Evolutionary conservation across 2,113 vertebrate genomes (phyloP).

Genomic region (Perca fluviatilis): DNA sequence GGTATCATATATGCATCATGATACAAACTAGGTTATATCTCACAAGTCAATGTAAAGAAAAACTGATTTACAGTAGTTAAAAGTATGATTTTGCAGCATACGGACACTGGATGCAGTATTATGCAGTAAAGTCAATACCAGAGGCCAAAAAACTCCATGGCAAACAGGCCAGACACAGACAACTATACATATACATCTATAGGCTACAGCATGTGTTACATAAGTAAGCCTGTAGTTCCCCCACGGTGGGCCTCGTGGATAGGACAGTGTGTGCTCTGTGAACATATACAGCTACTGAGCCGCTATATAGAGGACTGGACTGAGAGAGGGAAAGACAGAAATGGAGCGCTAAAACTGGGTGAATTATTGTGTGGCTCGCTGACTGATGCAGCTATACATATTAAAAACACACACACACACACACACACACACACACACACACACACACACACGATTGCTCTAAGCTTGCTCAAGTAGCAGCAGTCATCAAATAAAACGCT

Average conservation of each 20-base stretch:
- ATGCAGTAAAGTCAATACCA: constrained; percentile 6
- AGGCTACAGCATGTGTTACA: constrained; percentile 48
- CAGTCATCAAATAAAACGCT: constrained; percentile 3
- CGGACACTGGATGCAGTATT: neutral
- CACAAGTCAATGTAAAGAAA: neutral
- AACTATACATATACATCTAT: constrained; percentile 37
- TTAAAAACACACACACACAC: constrained; percentile 6
- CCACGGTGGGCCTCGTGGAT: constrained; percentile 58
- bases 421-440: too few relatives aligned
- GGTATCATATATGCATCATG: neutral
- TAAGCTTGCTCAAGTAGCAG: neutral
- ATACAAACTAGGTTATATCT: neutral
- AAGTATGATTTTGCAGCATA: neutral
- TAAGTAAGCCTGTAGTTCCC: constrained; percentile 54
- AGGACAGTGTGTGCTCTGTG: constrained; percentile 62
- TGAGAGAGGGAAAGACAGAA: constrained; percentile 44
- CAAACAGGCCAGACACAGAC: constrained; percentile 44
- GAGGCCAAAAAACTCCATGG: constrained; percentile 10
- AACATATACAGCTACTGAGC: constrained; percentile 42
- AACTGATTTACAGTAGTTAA: neutral
- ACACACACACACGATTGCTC: neutral
- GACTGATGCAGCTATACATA: constrained; percentile 27
- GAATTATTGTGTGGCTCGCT: constrained; percentile 30
- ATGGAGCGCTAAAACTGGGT: constrained; percentile 22
- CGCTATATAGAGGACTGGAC: constrained; percentile 12